A percentile compares a stretch with the other conserved stretches of the same genome.
These are phyloP conservation scores for Forbesichthys papilliferus DNA, from an alignment of 2,113 vertebrate species.

Conservation along the genomic window DNA sequence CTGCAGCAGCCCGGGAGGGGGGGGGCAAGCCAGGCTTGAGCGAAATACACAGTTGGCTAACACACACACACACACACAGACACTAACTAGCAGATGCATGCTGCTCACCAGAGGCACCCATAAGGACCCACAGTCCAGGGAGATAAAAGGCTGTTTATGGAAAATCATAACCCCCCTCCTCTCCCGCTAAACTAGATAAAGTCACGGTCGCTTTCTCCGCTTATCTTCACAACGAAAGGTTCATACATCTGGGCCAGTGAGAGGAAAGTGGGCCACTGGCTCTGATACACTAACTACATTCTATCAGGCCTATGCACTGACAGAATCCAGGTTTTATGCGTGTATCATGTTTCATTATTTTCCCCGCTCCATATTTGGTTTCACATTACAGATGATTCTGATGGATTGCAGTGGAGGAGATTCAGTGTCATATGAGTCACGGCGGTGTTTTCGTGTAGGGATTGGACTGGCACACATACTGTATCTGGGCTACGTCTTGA, in stretches of 20 bases:
- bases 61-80: conserved; percentile 11
- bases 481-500: not conserved
- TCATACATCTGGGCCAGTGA: conserved; percentile 3
- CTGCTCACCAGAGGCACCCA: conserved; percentile 44
- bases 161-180: conserved; percentile 32
- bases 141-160: conserved; percentile 62
- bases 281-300: not conserved
- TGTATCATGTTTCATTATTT: not conserved
- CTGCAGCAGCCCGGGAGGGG: conserved; percentile 30
- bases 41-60: conserved; percentile 34
- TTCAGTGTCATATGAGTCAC: conserved; percentile 17
- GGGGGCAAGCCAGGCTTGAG: conserved; percentile 38
- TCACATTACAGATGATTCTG: conserved; percentile 10
- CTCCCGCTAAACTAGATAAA: conserved; percentile 29
- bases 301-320: not conserved
- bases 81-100: conserved; percentile 33
- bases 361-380: not conserved
- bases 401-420: conserved; percentile 21
- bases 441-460: conserved; percentile 3
- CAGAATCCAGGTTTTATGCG: not conserved
- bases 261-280: not conserved
- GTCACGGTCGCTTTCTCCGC: conserved; percentile 34
- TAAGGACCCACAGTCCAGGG: conserved; percentile 32
- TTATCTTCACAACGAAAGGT: conserved; percentile 24
- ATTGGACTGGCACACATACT: conserved; percentile 10